Conservation (phyloP, 2,888 invertebrate species). For the Dermolepida albohirtum region DNA sequence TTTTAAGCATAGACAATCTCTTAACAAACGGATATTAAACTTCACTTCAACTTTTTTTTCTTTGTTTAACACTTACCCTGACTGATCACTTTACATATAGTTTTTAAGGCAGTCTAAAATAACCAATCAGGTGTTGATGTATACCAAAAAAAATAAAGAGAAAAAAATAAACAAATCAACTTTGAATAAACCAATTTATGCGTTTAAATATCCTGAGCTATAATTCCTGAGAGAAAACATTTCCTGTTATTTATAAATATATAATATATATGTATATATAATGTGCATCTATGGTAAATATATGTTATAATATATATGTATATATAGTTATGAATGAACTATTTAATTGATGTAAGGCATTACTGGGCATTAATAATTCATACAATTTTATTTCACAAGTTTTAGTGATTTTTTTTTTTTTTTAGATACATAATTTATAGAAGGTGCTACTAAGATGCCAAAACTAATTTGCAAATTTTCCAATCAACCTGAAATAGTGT, state of each 20-base stretch:
- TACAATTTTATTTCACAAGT: constrained; percentile 8
- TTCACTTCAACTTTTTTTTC: constrained; percentile 41
- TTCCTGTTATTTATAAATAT: constrained; percentile 52
- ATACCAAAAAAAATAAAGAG: constrained; percentile 27
- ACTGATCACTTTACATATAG: constrained; percentile 44
- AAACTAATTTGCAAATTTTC: constrained; percentile 26
- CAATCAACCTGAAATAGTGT: constrained; percentile 15
- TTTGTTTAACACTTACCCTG: constrained; percentile 43
- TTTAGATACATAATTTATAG: constrained; percentile 3
- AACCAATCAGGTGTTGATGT: constrained; percentile 44
- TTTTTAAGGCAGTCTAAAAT: constrained; percentile 44
- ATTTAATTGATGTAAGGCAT: constrained; percentile 41
- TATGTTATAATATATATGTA: constrained; percentile 48
- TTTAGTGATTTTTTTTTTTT: background rate
- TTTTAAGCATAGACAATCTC: constrained; percentile 43
- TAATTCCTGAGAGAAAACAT: constrained; percentile 64
- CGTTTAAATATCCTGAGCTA: constrained; percentile 60
- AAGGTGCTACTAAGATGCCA: constrained; percentile 12
- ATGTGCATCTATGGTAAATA: constrained; percentile 47
- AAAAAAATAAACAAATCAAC: constrained; percentile 42
- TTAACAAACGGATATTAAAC: constrained; percentile 43
- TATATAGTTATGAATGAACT: constrained; percentile 47
- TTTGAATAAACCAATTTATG: constrained; percentile 44
- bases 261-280: constrained; percentile 49
- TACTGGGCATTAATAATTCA: constrained; percentile 44